Evolutionary conservation across 1,140 invertebrate genomes (phyloP), one percentile per base, ranked within the genome.

Genomic region (Zeugodacus cucurbitae): DNA sequence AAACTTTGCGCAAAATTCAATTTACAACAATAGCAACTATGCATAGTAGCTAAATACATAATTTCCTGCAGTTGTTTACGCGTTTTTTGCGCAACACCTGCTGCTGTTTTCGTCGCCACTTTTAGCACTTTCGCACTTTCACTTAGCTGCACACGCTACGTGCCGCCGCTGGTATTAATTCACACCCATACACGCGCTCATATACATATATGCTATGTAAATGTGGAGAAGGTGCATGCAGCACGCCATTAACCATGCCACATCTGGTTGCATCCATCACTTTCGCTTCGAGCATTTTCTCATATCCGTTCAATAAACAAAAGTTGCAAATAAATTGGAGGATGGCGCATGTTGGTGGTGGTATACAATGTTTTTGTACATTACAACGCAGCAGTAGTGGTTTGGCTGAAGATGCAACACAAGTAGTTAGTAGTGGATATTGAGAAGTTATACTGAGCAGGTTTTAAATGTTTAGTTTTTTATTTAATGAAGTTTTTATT

Each of bases 281-380:
- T 82, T 82, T 82, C 41, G 17, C 74, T 29, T 82, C 41, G 32
- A 48, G 70, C 34, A 82, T 82, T 82, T 82, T 82, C 74, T 82
- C 74, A 82, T 82, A 82, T 82, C 74, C 74, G 74, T 11, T 82
- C 74, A 37, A 82, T 82, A 82, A 82, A 82, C 74, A 82, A 82
- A 82, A 54, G n/a, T 26, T 82, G 37, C 41, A 14, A 26, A 44
- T 41, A 82, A 44, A 48, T 54, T 82, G 37, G 41, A 44, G 4
- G 2, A 54, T 20, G 17, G 17, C 41, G 22, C 34, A 48, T n/a
- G 74, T 26, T 78, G n/a, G 74, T 48, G 67, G 0, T n/a, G 58
- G 1, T n/a, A 62, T 1, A 1, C 34, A 20, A 8, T 37, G 34
- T 7, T 74, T 74, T 41, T 37, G 67, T 74, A 74, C 5, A n/a